These are phyloP conservation scores for Himalopsyche kuldschensis DNA, from an alignment of 2,888 invertebrate species.

Conservation along the genomic window DNA sequence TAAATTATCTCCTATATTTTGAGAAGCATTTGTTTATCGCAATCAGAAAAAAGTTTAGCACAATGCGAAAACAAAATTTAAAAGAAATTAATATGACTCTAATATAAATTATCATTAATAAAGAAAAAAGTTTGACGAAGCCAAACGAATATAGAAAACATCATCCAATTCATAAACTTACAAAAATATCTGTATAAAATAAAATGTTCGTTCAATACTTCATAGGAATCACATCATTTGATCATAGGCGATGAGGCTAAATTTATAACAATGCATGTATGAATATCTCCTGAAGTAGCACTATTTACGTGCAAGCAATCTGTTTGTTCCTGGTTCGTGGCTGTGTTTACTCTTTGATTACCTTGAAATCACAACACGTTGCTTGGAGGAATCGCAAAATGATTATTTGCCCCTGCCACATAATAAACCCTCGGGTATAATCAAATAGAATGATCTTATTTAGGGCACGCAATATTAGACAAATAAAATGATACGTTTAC, in stretches of 20 bases:
- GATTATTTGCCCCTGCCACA: constrained; percentile 14
- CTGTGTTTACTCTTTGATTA: constrained; percentile 15
- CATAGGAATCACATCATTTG: not conserved
- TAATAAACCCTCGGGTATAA: not conserved
- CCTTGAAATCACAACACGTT: not conserved
- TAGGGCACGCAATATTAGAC: not conserved
- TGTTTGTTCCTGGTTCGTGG: constrained; percentile 10
- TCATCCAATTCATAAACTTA: too few relatives aligned
- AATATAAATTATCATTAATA: too few relatives aligned
- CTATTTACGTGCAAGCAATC: constrained; percentile 2
- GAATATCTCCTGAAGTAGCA: not conserved
- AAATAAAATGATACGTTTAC: not conserved
- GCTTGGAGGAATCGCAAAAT: not conserved
- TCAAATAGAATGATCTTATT: not conserved
- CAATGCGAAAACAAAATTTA: too few relatives aligned
- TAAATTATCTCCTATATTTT: too few relatives aligned
- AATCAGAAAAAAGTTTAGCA: too few relatives aligned
- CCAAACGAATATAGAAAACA: too few relatives aligned
- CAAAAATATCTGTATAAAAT: too few relatives aligned
- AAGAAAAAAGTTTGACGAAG: too few relatives aligned
- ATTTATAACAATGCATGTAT: not conserved
- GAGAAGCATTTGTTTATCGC: too few relatives aligned
- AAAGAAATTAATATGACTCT: too few relatives aligned
- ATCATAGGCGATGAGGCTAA: not conserved
- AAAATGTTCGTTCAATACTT: too few relatives aligned